Base-by-base conservation (phyloP, 2,888 invertebrate genomes). In the Subacronicta megacephala region DNA sequence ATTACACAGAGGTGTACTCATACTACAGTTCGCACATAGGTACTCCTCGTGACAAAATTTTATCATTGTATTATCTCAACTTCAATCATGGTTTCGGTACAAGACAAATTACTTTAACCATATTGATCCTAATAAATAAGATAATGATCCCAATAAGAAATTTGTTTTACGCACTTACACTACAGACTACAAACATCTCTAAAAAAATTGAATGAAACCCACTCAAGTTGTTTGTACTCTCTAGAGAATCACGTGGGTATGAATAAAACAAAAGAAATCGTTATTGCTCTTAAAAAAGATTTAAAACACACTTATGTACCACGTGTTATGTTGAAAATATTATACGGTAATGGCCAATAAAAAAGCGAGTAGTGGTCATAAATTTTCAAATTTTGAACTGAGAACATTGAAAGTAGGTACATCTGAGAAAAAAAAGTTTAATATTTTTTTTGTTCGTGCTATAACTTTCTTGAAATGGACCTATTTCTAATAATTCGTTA, bases 241-340 rank as follows among this genome's bases (percentile, higher is more conserved):
- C 56, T 61, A 46, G 44, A 46, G 70, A 62, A 62, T 64, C 71
- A 68, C 70, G 63, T n/a, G 56, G 41, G 31, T 53, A 77, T 79
- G 77, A 78, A 79, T 79, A 80, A 80, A 79, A 78, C 76, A 78
- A 78, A 72, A 76, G 77, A 77, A 69, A 62, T 62, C 59, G n/a
- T n/a, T 62, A 60, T 61, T 44, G 51, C 57, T 58, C 60, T 55
- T 73, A 43, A 55, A 57, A 62, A 73, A 65, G 52, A 61, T 65
- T 67, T 46, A 41, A 68, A 78, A 77, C 62, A 71, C 63, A 68
- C 55, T 66, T 69, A 67, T 70, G 57, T 69, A 66, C 60, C 62
- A 74, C 66, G 58, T 65, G 74, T 52, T 57, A 60, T 46, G 58
- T 52, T 62, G 55, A 49, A 80, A 78, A 77, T 78, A 77, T 72